These are phyloP conservation scores for Pleuronectes platessa DNA, from an alignment of 2,113 vertebrate genomes.

Conservation along the genomic window DNA sequence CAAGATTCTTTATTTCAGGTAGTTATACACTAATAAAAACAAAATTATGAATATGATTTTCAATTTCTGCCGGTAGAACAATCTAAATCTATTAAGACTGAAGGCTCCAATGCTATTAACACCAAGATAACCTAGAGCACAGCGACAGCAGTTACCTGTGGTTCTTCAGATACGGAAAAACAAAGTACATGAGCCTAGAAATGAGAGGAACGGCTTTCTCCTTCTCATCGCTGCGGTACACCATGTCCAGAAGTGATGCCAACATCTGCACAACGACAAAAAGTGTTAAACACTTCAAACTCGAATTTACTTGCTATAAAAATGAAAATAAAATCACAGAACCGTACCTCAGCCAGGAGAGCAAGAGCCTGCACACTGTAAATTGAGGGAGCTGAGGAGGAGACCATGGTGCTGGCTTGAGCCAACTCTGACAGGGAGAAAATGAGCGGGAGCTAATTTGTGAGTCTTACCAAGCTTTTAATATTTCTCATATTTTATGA, in stretches of 20 bases:
- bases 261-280: constrained; percentile 82
- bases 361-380: constrained; percentile 97
- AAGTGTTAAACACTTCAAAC: background rate
- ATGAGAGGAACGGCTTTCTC: constrained; percentile 95
- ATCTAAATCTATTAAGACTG: too few species aligned
- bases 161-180: constrained; percentile 96
- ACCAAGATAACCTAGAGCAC: background rate
- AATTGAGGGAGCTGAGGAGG: constrained; percentile 92
- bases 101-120: too few species aligned
- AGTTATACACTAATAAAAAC: too few species aligned
- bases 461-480: background rate
- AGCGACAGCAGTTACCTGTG: constrained; percentile 84
- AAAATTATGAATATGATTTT: too few species aligned
- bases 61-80: too few species aligned
- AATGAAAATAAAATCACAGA: background rate
- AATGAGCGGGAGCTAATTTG: background rate
- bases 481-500: background rate
- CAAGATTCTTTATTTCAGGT: too few species aligned
- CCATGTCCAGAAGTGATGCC: constrained; percentile 95
- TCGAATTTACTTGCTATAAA: constrained; percentile 12
- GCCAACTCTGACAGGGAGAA: constrained; percentile 78
- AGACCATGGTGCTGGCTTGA: constrained; percentile 89
- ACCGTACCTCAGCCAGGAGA: constrained; percentile 91
- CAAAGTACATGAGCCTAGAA: constrained; percentile 94
- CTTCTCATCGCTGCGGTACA: constrained; percentile 97